Base-by-base conservation (phyloP, 2,797 vertebrate species). In the Phylloscopus collybita region DNA sequence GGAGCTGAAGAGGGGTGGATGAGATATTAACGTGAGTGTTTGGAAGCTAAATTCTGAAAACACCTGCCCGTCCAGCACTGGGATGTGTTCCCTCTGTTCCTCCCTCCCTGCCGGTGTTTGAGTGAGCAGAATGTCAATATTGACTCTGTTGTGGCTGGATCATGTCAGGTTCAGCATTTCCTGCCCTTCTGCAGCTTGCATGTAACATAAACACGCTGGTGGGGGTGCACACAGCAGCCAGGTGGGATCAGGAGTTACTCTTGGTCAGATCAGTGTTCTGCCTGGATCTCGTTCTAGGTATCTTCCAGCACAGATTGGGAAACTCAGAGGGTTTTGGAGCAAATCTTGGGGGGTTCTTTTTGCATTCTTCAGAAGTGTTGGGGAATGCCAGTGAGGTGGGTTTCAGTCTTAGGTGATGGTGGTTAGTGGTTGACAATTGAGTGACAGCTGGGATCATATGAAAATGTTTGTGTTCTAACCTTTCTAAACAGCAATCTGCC, bases 61-160 rank as follows among this genome's bases (percentile, higher is more conserved):
- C 49, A 64, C 7, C 53, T 88, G 87, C 65, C 65, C 18, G 7
- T 6, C 30, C 18, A 40, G 40, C 12, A 1, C 64, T 76, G 74
- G 60, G 60, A 18, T 91, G n/a, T 73, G 6, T 89, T 92, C 27
- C 47, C 73, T 69, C 6, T 78, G 22, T 71, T 61, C 34, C 75
- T 85, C 20, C 70, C 45, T 38, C 34, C 4, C 32, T 42, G 18
- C 4, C 0, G 5, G 44, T 81, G 88, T 69, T 95, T n/a, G 61
- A 87, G 27, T 38, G 42, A 88, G 71, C 15, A 49, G 4, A 87
- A 66, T 80, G 90, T 92, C 78, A 86, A 70, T 93, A 90, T 94
- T 95, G 86, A 73, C 74, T 87, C 60, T 80, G 56, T 74, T 86
- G 42, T 67, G 89, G 50, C 57, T 67, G 12, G 60, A 42, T 88